Evolutionary conservation across 2,888 invertebrate species (phyloP).

Genomic region (Anaspis maculata): DNA sequence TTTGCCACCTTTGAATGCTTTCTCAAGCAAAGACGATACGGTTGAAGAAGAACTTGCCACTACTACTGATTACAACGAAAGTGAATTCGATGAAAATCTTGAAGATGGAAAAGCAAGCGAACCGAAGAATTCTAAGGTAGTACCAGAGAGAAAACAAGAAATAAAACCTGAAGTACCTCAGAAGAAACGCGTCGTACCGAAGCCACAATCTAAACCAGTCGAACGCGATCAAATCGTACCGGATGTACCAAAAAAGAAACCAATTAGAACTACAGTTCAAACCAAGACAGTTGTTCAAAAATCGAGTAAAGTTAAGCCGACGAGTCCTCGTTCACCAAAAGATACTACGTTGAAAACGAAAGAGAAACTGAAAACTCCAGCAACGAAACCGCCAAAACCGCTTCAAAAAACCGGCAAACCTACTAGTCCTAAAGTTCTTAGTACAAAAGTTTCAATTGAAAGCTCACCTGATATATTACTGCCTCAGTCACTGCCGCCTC

Average conservation of each 20-base stretch:
- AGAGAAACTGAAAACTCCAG: too few species aligned
- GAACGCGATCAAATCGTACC: conserved; percentile 44
- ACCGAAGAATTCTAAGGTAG: conserved; percentile 20
- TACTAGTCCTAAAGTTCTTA: too few species aligned
- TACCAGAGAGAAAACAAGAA: conserved; percentile 41
- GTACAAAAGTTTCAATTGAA: conserved; percentile 16
- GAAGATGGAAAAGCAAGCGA: conserved; percentile 23
- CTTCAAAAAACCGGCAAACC: neutral
- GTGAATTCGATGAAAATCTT: conserved; percentile 16
- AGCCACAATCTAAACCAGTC: conserved; percentile 15
- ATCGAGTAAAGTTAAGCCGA: neutral
- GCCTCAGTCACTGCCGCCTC: neutral
- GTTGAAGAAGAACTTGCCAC: conserved; percentile 64
- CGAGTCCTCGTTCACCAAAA: neutral
- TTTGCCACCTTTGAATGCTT: conserved; percentile 74
- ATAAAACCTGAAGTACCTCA: conserved; percentile 1
- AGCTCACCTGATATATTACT: conserved; percentile 12
- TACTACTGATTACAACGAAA: conserved; percentile 24
- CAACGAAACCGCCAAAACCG: conserved; percentile 18
- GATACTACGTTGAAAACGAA: neutral
- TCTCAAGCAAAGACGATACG: conserved; percentile 84
- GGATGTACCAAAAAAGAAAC: conserved; percentile 32
- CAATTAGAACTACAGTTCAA: too few species aligned
- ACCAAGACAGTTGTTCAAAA: neutral
- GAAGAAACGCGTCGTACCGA: conserved; percentile 6